These are phyloP conservation scores for Eretmochelys imbricata DNA, from an alignment of 2,113 vertebrate genomes.

Conservation along the genomic window DNA sequence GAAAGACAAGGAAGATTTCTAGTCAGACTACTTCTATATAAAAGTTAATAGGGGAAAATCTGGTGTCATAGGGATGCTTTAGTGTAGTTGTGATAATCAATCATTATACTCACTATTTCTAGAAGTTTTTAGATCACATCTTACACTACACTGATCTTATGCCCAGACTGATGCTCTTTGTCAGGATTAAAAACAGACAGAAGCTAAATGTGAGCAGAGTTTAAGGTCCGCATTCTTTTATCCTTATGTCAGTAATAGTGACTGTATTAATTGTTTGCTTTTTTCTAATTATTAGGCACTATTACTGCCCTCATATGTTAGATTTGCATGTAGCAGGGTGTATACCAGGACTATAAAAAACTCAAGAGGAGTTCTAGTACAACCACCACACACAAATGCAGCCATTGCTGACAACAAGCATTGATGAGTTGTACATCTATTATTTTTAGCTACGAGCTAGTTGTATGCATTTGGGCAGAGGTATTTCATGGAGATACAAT, in stretches of 20 bases:
- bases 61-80: neutral
- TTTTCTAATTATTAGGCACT: neutral
- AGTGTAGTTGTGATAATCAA: neutral
- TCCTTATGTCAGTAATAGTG: neutral
- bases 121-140: neutral
- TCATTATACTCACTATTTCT: neutral
- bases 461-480: neutral
- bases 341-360: neutral
- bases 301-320: neutral
- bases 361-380: neutral
- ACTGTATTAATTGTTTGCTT: neutral
- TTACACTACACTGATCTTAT: neutral
- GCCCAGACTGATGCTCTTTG: neutral
- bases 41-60: neutral
- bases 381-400: neutral
- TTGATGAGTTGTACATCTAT: neutral
- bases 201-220: neutral
- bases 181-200: neutral
- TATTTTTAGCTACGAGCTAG: neutral
- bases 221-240: neutral
- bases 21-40: neutral
- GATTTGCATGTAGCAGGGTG: neutral
- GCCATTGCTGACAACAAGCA: neutral
- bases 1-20: slow-evolving; percentile 34
- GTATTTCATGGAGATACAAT: neutral